Conservation (phyloP, 2,888 invertebrate species). For the Mythimna lalbum region DNA sequence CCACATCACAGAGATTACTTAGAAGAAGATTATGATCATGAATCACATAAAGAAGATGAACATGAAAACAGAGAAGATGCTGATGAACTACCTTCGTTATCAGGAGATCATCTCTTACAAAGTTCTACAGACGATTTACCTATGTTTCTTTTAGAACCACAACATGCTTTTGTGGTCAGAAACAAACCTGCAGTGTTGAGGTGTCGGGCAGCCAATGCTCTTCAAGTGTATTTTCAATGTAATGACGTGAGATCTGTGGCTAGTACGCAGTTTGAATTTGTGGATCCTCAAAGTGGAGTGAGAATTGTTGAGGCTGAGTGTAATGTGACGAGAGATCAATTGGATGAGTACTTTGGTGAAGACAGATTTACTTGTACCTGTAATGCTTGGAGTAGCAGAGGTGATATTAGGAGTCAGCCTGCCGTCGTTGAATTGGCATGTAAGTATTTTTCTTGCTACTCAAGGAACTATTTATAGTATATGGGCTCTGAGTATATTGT, state of each 20-base stretch:
- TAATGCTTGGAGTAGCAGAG: slow-evolving; percentile 97
- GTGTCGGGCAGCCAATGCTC: slow-evolving; percentile 97
- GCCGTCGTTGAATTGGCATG: slow-evolving; percentile 98
- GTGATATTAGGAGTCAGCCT: slow-evolving; percentile 96
- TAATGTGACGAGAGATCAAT: slow-evolving; percentile 96
- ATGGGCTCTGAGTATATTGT: neutral
- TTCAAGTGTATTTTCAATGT: slow-evolving; percentile 97
- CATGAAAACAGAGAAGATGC: slow-evolving; percentile 87
- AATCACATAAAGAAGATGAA: slow-evolving; percentile 86
- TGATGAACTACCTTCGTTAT: slow-evolving; percentile 87
- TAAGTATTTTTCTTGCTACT: slow-evolving; percentile 91
- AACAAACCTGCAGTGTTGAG: slow-evolving; percentile 96
- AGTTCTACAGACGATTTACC: slow-evolving; percentile 94
- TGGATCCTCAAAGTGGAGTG: slow-evolving; percentile 97
- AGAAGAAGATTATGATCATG: slow-evolving; percentile 88
- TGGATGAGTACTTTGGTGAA: slow-evolving; percentile 98
- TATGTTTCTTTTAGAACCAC: slow-evolving; percentile 96
- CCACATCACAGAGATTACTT: slow-evolving; percentile 84
- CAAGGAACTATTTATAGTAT: neutral
- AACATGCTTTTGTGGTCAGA: slow-evolving; percentile 97
- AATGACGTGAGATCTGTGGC: slow-evolving; percentile 94
- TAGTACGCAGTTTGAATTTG: slow-evolving; percentile 94
- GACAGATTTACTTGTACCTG: slow-evolving; percentile 98
- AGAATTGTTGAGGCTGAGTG: slow-evolving; percentile 96
- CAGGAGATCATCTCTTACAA: slow-evolving; percentile 86